phyloP scores from a whole-genome alignment of 2,113 vertebrate genomes.

The Xiphias gladius region DNA sequence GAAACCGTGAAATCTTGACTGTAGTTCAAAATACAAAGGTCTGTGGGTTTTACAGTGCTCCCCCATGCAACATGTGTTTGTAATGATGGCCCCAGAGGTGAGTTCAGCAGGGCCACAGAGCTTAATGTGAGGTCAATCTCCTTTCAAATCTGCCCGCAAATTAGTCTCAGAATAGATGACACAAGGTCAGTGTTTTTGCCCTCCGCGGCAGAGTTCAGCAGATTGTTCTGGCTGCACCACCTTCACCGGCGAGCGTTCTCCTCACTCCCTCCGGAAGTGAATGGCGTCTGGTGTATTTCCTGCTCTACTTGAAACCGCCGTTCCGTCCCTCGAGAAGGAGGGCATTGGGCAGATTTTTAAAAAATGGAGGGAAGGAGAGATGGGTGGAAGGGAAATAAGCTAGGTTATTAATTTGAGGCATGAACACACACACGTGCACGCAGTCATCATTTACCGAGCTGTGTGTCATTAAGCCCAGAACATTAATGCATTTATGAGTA shows the following conservation, averaged over 20 bases:
- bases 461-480: slow-evolving; percentile 15
- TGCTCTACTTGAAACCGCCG: slow-evolving; percentile 1
- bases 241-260: not conserved
- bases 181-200: slow-evolving; percentile 14
- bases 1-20: not conserved
- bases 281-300: not conserved
- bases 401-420: slow-evolving; percentile 45
- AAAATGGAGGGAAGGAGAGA: not conserved
- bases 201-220: not conserved
- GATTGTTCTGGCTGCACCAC: not conserved
- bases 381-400: slow-evolving; percentile 3
- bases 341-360: slow-evolving; percentile 28
- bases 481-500: slow-evolving; percentile 5
- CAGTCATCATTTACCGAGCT: slow-evolving; percentile 3
- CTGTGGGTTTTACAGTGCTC: not conserved
- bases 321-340: not conserved
- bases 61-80: not conserved
- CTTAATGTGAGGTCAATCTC: slow-evolving; percentile 5
- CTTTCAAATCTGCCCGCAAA: not conserved
- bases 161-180: slow-evolving; percentile 20
- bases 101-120: not conserved
- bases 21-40: not conserved
- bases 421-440: slow-evolving; percentile 32
- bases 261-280: not conserved
- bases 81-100: not conserved